phyloP scores from a whole-genome alignment of 2,797 vertebrate genomes.

The Hephaestus fuliginosus region DNA sequence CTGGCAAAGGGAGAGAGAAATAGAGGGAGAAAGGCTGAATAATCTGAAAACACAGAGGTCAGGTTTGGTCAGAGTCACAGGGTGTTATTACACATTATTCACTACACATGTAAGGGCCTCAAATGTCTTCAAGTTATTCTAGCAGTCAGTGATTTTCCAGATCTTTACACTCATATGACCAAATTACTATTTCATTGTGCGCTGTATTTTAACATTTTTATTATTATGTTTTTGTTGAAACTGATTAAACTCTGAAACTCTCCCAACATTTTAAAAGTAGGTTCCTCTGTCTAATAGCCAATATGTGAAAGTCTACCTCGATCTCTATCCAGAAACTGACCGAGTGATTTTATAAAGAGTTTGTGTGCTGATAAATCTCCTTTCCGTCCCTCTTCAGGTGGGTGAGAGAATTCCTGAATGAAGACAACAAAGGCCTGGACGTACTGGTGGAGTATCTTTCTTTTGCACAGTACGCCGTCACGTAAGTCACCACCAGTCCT shows the following conservation, averaged over 20 bases:
- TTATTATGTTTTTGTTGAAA: background rate
- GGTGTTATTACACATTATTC: background rate
- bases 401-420: slow-evolving; percentile 99
- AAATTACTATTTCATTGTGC: background rate
- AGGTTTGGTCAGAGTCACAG: background rate
- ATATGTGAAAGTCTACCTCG: background rate
- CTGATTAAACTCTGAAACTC: background rate
- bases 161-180: background rate
- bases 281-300: background rate
- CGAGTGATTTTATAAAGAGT: background rate
- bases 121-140: background rate
- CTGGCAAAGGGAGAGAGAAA: slow-evolving; percentile 33
- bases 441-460: slow-evolving; percentile 98
- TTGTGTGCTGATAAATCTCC: slow-evolving; percentile 1
- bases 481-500: slow-evolving; percentile 88
- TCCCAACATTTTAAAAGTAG: background rate
- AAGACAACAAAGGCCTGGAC: slow-evolving; percentile 98
- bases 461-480: slow-evolving; percentile 97
- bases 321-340: background rate
- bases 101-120: background rate
- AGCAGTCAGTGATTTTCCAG: background rate
- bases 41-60: slow-evolving; percentile 28
- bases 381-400: slow-evolving; percentile 85
- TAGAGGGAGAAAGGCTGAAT: background rate
- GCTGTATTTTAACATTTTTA: no score